A percentile compares a stretch with the other conserved stretches of the same genome.
phyloP scores from a whole-genome alignment of 2,888 invertebrate genomes.

The Eupithecia insigniata region DNA sequence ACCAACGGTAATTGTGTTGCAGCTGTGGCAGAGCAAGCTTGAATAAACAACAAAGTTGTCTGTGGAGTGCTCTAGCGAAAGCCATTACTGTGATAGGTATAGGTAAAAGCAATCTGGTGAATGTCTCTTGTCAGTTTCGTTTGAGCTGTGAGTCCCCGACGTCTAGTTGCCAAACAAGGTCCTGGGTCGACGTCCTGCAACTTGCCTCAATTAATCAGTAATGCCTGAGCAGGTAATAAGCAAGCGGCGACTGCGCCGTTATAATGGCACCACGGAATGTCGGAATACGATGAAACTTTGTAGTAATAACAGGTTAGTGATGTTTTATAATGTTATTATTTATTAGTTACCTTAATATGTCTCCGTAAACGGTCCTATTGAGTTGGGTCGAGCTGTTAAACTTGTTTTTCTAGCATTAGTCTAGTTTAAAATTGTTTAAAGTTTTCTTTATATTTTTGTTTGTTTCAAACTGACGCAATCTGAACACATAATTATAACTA shows the following conservation, averaged over 20 bases:
- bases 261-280: constrained; percentile 41
- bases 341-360: constrained; percentile 44
- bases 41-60: constrained; percentile 27
- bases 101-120: constrained; percentile 53
- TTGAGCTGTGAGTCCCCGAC: constrained; percentile 56
- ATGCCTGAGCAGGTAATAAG: constrained; percentile 50
- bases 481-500: no score
- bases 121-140: constrained; percentile 49
- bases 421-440: constrained; percentile 22
- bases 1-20: constrained; percentile 12
- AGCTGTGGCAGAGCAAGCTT: constrained; percentile 16
- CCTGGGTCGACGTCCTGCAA: constrained; percentile 59
- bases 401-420: constrained; percentile 26
- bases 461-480: no score
- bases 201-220: constrained; percentile 62
- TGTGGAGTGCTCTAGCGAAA: constrained; percentile 20
- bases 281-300: constrained; percentile 41
- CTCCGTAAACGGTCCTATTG: constrained; percentile 36
- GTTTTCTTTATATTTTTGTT: no score
- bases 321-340: constrained; percentile 45
- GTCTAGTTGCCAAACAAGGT: constrained; percentile 55
- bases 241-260: constrained; percentile 49
- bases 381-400: constrained; percentile 24
- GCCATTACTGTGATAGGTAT: constrained; percentile 35
- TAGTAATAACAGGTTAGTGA: constrained; percentile 37